Evolutionary conservation across 2,797 vertebrate species (phyloP).

Genomic region (Neostethus bicornis): DNA sequence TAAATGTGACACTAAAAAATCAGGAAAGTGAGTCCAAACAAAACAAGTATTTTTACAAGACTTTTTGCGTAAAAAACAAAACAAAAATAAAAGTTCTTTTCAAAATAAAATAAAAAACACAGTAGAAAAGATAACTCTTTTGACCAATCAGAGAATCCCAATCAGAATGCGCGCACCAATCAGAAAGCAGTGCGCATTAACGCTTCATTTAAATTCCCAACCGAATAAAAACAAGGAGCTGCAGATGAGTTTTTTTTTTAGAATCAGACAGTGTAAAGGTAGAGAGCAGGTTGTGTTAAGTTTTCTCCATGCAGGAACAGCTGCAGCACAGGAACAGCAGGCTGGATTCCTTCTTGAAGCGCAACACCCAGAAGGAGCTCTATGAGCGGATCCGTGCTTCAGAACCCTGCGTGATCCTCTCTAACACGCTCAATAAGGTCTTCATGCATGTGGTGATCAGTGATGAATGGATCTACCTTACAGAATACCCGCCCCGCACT

Average conservation of each 20-base stretch:
- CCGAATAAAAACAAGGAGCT: too few relatives aligned
- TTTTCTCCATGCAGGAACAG: background rate
- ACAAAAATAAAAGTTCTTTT: too few relatives aligned
- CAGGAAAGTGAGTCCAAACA: too few relatives aligned
- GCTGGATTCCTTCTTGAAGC: constrained; percentile 81
- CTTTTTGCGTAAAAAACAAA: background rate
- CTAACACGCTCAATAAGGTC: constrained; percentile 66
- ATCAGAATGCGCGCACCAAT: constrained; percentile 36
- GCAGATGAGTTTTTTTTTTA: constrained; percentile 1
- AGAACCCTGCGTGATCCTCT: constrained; percentile 81
- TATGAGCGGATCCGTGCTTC: constrained; percentile 78
- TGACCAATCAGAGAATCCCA: constrained; percentile 45
- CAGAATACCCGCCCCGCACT: constrained; percentile 78
- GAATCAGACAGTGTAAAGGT: accelerated
- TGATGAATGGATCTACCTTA: constrained; percentile 78
- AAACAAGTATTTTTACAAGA: too few relatives aligned
- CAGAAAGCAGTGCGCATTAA: constrained; percentile 18
- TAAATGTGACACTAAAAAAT: too few relatives aligned
- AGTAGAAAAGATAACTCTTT: background rate
- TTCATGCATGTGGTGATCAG: constrained; percentile 82
- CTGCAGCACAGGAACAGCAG: constrained; percentile 57
- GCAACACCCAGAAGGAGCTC: constrained; percentile 69
- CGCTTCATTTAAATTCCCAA: accelerated
- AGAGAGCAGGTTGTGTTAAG: too few relatives aligned
- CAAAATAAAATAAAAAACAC: too few relatives aligned